phyloP scores from a whole-genome alignment of 2,888 invertebrate species.

The Drosophila suboccidentalis region DNA sequence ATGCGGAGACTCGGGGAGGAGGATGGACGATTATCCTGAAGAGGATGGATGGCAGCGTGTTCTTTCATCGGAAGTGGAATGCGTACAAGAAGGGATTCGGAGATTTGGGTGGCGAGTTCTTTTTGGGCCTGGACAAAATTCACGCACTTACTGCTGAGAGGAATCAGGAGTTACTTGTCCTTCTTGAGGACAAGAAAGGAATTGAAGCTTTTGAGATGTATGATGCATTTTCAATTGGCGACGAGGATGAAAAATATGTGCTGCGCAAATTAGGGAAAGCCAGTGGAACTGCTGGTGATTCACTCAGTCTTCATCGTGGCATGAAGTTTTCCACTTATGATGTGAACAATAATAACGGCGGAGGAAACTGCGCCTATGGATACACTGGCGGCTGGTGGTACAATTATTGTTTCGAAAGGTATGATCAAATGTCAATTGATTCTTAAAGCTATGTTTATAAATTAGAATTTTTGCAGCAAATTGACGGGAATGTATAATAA shows the following conservation, averaged over 20 bases:
- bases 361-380: not conserved
- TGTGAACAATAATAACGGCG: not conserved
- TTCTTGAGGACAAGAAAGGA: not conserved
- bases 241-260: not conserved
- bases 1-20: not conserved
- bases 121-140: too few relatives aligned
- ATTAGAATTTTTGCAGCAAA: conserved; percentile 11
- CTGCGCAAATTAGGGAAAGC: not conserved
- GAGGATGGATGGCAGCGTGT: too few relatives aligned
- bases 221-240: not conserved
- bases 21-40: too few relatives aligned
- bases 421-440: not conserved
- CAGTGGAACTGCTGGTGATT: conserved; percentile 2
- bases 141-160: not conserved
- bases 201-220: not conserved
- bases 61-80: too few relatives aligned
- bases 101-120: too few relatives aligned
- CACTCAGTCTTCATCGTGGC: not conserved
- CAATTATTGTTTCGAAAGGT: not conserved
- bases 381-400: conserved; percentile 12
- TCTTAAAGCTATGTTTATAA: not conserved
- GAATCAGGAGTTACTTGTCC: not conserved
- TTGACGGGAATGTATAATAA: conserved; percentile 42
- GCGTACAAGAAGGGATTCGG: too few relatives aligned
- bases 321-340: not conserved